A percentile compares a stretch with the other conserved stretches of the same genome.
These are phyloP conservation scores for Acanthurus leucopareius DNA, from an alignment of 2,797 vertebrate genomes.

Conservation along the genomic window DNA sequence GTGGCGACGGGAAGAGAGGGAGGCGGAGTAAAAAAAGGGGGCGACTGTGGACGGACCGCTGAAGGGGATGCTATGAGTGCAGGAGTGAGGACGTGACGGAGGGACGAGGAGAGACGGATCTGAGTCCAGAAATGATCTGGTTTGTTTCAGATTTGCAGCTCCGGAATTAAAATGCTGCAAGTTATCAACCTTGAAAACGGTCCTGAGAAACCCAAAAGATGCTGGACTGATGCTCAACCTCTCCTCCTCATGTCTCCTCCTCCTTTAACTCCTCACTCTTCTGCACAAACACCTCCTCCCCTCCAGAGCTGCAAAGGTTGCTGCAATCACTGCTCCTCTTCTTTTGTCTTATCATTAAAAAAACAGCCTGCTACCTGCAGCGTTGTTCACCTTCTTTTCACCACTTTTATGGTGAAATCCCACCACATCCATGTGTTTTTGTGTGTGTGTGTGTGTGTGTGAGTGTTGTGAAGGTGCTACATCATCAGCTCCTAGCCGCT, in stretches of 20 bases:
- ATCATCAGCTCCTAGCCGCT: constrained; percentile 36
- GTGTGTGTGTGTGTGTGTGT: constrained; percentile 47
- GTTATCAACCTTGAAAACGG: too few relatives aligned
- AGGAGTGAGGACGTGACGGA: constrained; percentile 13
- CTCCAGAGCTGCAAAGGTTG: constrained; percentile 27
- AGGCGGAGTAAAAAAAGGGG: not conserved
- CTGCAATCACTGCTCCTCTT: constrained; percentile 75
- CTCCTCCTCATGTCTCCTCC: constrained; percentile 6
- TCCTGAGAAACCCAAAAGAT: too few relatives aligned
- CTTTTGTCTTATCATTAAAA: constrained; percentile 54
- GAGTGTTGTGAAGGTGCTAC: constrained; percentile 29
- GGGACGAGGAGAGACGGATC: constrained; percentile 28
- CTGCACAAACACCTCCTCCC: constrained; percentile 1
- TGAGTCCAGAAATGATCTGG: not conserved
- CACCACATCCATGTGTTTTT: constrained; percentile 36
- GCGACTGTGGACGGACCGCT: constrained; percentile 29
- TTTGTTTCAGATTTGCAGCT: not conserved
- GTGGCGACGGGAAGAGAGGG: constrained; percentile 24
- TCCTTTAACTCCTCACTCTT: constrained; percentile 16
- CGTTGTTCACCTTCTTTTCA: not conserved
- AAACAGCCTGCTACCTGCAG: not conserved
- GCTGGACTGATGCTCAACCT: not conserved
- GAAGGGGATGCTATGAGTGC: constrained; percentile 15
- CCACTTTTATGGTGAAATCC: constrained; percentile 21
- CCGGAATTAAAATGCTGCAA: too few relatives aligned